Conservation (phyloP, 2,797 vertebrate species). For the Poecilia gillii region DNA sequence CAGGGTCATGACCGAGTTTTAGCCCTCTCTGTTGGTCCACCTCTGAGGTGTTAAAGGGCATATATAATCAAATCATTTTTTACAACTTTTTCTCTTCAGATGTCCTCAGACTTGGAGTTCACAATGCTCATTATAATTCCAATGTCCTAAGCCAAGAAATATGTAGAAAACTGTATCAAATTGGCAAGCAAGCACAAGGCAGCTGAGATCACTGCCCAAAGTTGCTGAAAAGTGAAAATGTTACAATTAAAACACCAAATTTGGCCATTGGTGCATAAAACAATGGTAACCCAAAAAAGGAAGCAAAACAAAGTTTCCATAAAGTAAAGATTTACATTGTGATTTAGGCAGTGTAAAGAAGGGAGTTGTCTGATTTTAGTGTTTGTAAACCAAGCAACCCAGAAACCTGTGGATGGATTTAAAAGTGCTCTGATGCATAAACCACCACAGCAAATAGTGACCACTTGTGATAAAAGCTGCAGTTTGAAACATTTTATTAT, state of each 20-base stretch:
- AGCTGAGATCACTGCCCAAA: background rate
- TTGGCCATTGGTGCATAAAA: background rate
- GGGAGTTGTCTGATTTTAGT: background rate
- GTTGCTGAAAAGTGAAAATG: background rate
- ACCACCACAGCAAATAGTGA: background rate
- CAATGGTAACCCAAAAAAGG: background rate
- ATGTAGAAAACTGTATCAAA: background rate
- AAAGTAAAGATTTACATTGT: background rate
- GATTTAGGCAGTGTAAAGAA: background rate
- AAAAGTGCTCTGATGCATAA: background rate
- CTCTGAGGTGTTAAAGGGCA: constrained; percentile 18
- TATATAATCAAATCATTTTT: constrained; percentile 5
- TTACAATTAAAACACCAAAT: background rate
- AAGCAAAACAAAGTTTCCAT: background rate
- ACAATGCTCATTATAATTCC: background rate
- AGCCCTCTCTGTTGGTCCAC: constrained; percentile 29
- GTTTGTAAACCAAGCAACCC: background rate
- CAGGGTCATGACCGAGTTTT: constrained; percentile 58
- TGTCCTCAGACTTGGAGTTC: background rate
- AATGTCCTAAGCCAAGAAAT: background rate
- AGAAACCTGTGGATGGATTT: background rate
- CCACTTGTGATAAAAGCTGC: background rate
- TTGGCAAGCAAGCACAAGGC: background rate
- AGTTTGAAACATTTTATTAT: background rate
- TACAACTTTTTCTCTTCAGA: background rate